Base-by-base conservation (phyloP, 2,113 vertebrate genomes). In the Chaetura pelagica region DNA sequence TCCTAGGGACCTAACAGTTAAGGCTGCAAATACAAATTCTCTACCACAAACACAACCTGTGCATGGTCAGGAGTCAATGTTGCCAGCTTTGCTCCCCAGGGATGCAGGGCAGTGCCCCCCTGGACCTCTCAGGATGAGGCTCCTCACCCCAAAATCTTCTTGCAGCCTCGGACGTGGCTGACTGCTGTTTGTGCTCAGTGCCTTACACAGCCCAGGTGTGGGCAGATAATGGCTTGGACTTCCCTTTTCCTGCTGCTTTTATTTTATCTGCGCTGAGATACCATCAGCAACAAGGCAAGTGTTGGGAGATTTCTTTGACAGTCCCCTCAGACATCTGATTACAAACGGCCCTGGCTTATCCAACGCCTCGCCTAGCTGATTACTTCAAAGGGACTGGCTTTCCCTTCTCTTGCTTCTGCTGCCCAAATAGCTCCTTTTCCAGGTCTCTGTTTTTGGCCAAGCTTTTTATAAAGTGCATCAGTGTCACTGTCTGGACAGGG, bases 261-360 rank as follows among this genome's bases (percentile, higher is more conserved):
- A 78, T 86, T 96, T 96, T 94, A 96, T 96, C 96, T 92, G 68
- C 15, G 3, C 72, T 23, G 80, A 96, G 97, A 97, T 97, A 96
- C 90, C 81, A 97, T 97, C 97, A 91, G 89, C 3, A 35, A 87
- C 93, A 91, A 97, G 95, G 94, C 96, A 93, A 96, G 97, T 97
- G 97, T 96, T 9, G 2, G 96, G 89, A 91, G 96, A 97, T 94
- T 72, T 94, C 94, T 96, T 87, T 97, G 97, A 97, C 97, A 97
- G 94, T 82, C 63, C 59, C 93, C 89, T 95, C 92, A 96, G 97
- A 97, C 95, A 96, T 96, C 96, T 93, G 93, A 97, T 96, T 97
- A 91, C 89, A 90, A 90, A 91, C 0, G 7, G 73, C 73, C 90
- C 46, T 85, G 67, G 57, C 90, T 96, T 97, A 96, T 97, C 96